Evolutionary conservation across 2,888 invertebrate species (phyloP).

Genomic region (Gymnoscelis rufifasciata): DNA sequence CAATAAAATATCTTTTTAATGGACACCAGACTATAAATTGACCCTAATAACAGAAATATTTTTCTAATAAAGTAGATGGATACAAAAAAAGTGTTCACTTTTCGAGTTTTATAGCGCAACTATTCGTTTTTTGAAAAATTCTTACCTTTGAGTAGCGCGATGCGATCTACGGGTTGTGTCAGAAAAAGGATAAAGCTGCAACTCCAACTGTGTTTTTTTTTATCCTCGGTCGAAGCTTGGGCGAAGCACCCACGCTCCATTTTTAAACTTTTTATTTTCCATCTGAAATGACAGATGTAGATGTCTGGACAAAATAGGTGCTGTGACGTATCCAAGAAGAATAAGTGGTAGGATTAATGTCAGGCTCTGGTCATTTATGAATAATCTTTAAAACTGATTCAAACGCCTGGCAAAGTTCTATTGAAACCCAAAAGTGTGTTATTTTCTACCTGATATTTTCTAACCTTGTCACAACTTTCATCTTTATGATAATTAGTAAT

Average conservation of each 20-base stretch:
- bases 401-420: no score
- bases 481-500: no score
- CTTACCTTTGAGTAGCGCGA: slow-evolving; percentile 56
- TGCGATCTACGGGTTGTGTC: slow-evolving; percentile 72
- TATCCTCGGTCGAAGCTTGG: slow-evolving; percentile 30
- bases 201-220: slow-evolving; percentile 60
- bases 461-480: no score
- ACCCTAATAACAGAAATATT: slow-evolving; percentile 72
- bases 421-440: no score
- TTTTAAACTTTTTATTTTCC: slow-evolving; percentile 45
- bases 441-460: no score
- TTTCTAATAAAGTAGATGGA: slow-evolving; percentile 53
- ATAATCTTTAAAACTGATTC: no score
- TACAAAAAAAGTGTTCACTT: slow-evolving; percentile 64
- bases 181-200: slow-evolving; percentile 68
- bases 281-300: slow-evolving; percentile 71
- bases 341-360: slow-evolving; percentile 21
- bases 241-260: slow-evolving; percentile 28
- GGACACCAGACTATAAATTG: slow-evolving; percentile 65
- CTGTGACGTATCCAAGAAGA: slow-evolving; percentile 39
- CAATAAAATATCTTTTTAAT: slow-evolving; percentile 70
- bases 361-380: background rate
- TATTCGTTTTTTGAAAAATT: slow-evolving; percentile 57
- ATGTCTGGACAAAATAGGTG: slow-evolving; percentile 45
- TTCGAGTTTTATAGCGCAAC: slow-evolving; percentile 66